Evolutionary conservation across 2,797 vertebrate genomes (phyloP), one percentile per base, ranked within the genome.

Genomic region (Miichthys miiuy): DNA sequence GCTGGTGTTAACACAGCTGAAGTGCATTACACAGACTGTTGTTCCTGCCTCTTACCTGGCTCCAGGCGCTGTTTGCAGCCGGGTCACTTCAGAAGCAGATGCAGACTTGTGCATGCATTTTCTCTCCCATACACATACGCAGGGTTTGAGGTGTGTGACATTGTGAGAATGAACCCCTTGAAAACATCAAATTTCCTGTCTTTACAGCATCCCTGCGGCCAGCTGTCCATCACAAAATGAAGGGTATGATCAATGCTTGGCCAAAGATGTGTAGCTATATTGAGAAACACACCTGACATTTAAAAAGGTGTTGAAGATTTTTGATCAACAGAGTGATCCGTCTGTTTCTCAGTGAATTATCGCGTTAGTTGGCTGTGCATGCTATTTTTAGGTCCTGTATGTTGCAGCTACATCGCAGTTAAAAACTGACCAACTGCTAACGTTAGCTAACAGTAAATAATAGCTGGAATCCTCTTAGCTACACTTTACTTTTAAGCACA

Each of bases 1-100:
- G 89, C 84, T 87, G 87, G 81, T 95, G 93, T 95, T 94, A 95
- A 92, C 92, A 95, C 95, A 95, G 95, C 93, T 95, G 94, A 95
- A 90, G 81, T 79, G 87, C 85, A 95, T 95, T 95, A 94, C 72
- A 62, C 77, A 50, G 56, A 72, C 72, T 93, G 91, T 92, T 93
- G 90, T 93, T 95, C 44, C 84, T 88, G 87, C 84, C 69, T 84
- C 84, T 87, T 93, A 93, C 92, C 91, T 91, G 89, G 73, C 89
- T 93, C 85, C 86, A 84, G 92, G 87, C 88, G 81, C 72, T 83
- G 75, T 85, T 89, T 83, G 88, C 76, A 68, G 44, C 80, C 74
- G 63, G 48, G 67, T 78, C 75, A 74, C 54, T 83, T 91, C 52
- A 52, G 76, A 82, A 42, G 76, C 72, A 34, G 82, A 87, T 63